Percentiles rank a stretch among this genome's conserved stretches.
These are phyloP conservation scores for Penaeus chinensis DNA, from an alignment of 1,140 invertebrate genomes.

Conservation along the genomic window DNA sequence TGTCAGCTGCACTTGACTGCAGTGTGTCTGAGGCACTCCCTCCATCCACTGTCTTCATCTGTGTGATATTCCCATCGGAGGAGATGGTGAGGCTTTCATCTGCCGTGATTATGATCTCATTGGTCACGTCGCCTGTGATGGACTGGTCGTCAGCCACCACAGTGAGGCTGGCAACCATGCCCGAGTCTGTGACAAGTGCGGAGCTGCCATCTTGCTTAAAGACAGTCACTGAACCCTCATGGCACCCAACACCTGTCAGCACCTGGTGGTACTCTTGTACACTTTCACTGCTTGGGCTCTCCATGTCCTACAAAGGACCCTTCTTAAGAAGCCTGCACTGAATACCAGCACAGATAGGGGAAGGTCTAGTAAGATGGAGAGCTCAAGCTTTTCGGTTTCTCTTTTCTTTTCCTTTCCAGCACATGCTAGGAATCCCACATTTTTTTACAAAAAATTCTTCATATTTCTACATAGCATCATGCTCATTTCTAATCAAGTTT, in stretches of 20 bases:
- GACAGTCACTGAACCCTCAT: background rate
- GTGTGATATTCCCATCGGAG: slow-evolving; percentile 23
- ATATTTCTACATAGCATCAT: too few relatives aligned
- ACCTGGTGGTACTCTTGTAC: slow-evolving; percentile 38
- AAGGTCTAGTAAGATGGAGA: too few relatives aligned
- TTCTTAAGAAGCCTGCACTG: too few relatives aligned
- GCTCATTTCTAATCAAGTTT: too few relatives aligned
- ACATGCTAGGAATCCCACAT: too few relatives aligned
- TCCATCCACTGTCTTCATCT: slow-evolving; percentile 2
- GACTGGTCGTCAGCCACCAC: slow-evolving; percentile 31
- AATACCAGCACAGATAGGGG: too few relatives aligned
- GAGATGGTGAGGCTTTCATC: slow-evolving; percentile 17
- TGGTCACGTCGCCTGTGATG: slow-evolving; percentile 10
- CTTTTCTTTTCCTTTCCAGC: too few relatives aligned
- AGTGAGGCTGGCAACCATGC: slow-evolving; percentile 35
- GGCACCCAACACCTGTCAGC: slow-evolving; percentile 19
- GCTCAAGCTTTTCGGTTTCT: too few relatives aligned
- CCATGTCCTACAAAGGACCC: background rate
- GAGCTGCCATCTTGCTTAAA: background rate
- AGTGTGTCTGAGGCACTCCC: background rate
- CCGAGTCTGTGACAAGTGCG: background rate
- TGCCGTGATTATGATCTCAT: slow-evolving; percentile 35
- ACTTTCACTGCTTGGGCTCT: background rate
- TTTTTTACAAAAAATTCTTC: too few relatives aligned
- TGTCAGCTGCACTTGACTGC: background rate